Percentiles rank a stretch among this genome's conserved stretches.
Evolutionary conservation across 2,888 invertebrate genomes (phyloP).

Genomic region (Griposia aprilina): DNA sequence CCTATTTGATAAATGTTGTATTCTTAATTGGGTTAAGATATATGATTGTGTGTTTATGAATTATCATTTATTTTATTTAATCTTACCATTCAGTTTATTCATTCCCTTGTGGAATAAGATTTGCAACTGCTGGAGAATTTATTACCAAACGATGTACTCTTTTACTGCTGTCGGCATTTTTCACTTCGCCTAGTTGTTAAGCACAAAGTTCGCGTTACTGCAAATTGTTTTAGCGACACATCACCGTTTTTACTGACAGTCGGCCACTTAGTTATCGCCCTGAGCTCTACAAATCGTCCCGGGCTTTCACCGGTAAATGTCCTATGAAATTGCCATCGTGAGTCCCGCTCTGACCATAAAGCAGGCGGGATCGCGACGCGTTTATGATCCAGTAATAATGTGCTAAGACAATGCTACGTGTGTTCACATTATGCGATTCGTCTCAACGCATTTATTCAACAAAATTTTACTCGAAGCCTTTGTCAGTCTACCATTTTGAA

Average conservation of each 20-base stretch:
- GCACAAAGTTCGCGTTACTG: slow-evolving; percentile 51
- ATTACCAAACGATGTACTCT: neutral
- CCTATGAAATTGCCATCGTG: slow-evolving; percentile 88
- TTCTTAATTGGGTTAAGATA: slow-evolving; percentile 67
- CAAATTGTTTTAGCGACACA: slow-evolving; percentile 77
- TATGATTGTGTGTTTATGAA: slow-evolving; percentile 54
- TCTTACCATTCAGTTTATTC: slow-evolving; percentile 30
- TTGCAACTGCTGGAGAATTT: slow-evolving; percentile 11
- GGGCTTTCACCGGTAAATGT: slow-evolving; percentile 83
- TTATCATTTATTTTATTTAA: slow-evolving; percentile 54
- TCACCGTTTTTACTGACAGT: slow-evolving; percentile 74
- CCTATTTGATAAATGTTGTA: slow-evolving; percentile 71
- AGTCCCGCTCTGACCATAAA: slow-evolving; percentile 86
- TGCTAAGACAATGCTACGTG: slow-evolving; percentile 77
- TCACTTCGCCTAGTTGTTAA: slow-evolving; percentile 29
- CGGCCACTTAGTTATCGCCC: slow-evolving; percentile 80
- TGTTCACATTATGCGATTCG: slow-evolving; percentile 56
- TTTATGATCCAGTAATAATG: slow-evolving; percentile 85
- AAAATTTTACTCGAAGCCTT: slow-evolving; percentile 44
- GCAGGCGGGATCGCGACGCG: slow-evolving; percentile 81
- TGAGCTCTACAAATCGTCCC: slow-evolving; percentile 82
- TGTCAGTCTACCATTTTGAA: slow-evolving; percentile 63
- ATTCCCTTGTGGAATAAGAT: slow-evolving; percentile 24
- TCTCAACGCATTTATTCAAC: slow-evolving; percentile 46
- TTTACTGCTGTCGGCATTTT: slow-evolving; percentile 35